Conservation (phyloP, 2,888 invertebrate species). For the Itoplectis maculator region DNA sequence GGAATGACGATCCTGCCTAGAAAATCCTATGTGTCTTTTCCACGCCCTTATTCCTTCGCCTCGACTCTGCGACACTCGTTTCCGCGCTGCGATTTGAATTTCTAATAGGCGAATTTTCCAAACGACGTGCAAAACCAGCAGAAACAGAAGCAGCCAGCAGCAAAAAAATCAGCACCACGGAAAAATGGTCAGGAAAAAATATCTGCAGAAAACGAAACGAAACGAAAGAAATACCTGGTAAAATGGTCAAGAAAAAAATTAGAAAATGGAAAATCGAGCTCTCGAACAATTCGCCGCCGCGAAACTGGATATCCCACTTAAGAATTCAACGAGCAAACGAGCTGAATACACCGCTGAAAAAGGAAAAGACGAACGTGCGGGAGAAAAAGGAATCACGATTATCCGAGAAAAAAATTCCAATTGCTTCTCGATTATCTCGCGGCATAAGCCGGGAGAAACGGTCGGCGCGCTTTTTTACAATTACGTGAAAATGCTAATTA, state of each 20-base stretch:
- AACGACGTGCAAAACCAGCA: slow-evolving; percentile 46
- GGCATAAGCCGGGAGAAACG: background rate
- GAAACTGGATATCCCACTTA: slow-evolving; percentile 40
- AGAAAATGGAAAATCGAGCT: too few relatives aligned
- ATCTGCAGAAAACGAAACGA: too few relatives aligned
- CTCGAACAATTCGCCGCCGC: slow-evolving; percentile 24
- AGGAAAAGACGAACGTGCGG: slow-evolving; percentile 38
- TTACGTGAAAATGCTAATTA: slow-evolving; percentile 22
- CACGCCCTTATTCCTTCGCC: slow-evolving; percentile 3
- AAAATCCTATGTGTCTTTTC: slow-evolving; percentile 12
- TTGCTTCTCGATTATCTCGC: slow-evolving; percentile 46
- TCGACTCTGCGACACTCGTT: slow-evolving; percentile 25
- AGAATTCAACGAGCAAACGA: slow-evolving; percentile 60
- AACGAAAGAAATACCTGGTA: too few relatives aligned
- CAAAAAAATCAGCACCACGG: too few relatives aligned
- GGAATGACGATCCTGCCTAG: slow-evolving; percentile 42
- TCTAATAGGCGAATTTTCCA: slow-evolving; percentile 63
- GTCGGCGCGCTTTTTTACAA: slow-evolving; percentile 30
- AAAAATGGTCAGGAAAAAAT: too few relatives aligned
- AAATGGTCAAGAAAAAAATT: too few relatives aligned
- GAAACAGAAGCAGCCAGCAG: background rate
- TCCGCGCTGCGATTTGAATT: slow-evolving; percentile 62
- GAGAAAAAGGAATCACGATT: slow-evolving; percentile 58
- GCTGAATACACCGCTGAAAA: slow-evolving; percentile 30
- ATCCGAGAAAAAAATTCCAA: slow-evolving; percentile 55